Evolutionary conservation across 2,888 invertebrate genomes (phyloP), one percentile per base, ranked within the genome.

Genomic region (Camponotus fellah): DNA sequence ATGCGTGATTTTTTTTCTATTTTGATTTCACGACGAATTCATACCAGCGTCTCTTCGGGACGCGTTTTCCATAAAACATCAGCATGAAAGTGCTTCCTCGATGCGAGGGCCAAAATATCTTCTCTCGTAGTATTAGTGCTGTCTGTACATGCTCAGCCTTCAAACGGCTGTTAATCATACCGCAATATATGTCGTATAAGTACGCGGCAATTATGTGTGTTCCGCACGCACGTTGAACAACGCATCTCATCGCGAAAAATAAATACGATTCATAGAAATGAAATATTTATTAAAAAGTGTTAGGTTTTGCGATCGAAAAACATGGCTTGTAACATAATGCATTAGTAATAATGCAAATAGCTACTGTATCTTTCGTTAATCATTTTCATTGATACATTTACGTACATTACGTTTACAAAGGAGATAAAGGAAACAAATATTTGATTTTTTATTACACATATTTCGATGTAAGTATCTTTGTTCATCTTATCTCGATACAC

Each of bases 51-150:
- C 69, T 69, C 43, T 34, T 86, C 60, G 76, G 46, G n/a, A 88
- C 87, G 86, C 75, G 90, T 82, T 91, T 92, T 92, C 91, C 90
- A 92, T 91, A 91, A 92, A 92, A 91, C 90, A 92, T 91, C 88
- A 89, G 87, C 66, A 90, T 85, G 88, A 90, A 92, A 92, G 90
- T 82, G 86, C 83, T 91, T 92, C 90, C 90, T 89, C 75, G 88
- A 85, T 82, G 83, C 85, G 34, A 72, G 60, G 53, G 72, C n/a
- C 65, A 71, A 85, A 72, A 66, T 37, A 21, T 68, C 81, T 81
- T 53, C 21, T 46, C 53, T 71, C 68, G 85, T 81, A 69, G 82
- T 76, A 68, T 88, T 80, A 65, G 82, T 71, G 64, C 84, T 62
- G 85, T 56, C 71, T 60, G 90, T 81, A 85, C 92, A 92, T 92